Percentiles rank a stretch among this genome's conserved stretches.
Conservation (phyloP, 2,113 vertebrate species). For the Chaetodon auriga region DNA sequence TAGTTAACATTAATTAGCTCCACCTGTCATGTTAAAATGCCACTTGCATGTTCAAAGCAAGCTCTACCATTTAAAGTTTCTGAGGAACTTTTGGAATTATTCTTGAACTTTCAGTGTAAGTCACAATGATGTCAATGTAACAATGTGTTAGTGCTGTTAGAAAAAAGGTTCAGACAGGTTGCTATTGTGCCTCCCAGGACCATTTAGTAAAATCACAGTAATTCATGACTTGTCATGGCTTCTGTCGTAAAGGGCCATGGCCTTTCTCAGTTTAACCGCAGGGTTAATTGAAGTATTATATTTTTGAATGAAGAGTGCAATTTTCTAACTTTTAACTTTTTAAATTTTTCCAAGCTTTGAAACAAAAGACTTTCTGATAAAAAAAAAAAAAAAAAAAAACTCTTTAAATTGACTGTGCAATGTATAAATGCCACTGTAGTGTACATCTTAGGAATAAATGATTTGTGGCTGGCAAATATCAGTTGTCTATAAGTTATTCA, state of each 20-base stretch:
- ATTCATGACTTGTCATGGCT: conserved; percentile 4
- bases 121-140: no score
- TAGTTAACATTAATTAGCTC: no score
- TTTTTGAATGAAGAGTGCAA: neutral
- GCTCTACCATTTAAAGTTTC: no score
- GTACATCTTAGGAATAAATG: neutral
- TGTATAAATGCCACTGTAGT: neutral
- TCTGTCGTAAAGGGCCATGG: neutral
- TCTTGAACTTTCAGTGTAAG: neutral
- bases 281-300: conserved; percentile 6
- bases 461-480: conserved; percentile 11
- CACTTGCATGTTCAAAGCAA: no score
- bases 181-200: neutral
- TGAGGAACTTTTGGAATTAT: no score
- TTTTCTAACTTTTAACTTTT: neutral
- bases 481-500: conserved; percentile 12
- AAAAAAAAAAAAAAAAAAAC: neutral
- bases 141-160: neutral
- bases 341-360: neutral
- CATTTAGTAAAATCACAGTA: neutral
- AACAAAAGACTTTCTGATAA: neutral
- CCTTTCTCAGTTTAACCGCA: neutral
- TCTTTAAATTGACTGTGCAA: neutral
- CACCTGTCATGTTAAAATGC: no score
- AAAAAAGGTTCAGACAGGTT: neutral